Evolutionary conservation across 2,888 invertebrate species (phyloP).

Genomic region (Scaptodrosophila latifasciaeformis): DNA sequence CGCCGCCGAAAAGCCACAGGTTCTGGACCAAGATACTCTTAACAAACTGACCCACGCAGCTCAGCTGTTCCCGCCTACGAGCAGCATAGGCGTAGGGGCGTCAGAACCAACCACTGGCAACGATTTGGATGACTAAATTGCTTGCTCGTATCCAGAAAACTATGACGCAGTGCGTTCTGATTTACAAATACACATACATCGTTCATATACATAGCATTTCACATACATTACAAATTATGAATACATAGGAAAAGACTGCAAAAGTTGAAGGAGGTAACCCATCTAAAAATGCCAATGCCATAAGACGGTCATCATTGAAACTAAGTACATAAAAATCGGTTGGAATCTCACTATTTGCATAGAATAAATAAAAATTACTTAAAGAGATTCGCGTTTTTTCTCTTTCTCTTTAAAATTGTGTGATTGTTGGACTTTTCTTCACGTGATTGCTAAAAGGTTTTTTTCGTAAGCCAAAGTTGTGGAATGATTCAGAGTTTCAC

Average conservation of each 20-base stretch:
- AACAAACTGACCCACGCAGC: slow-evolving; percentile 59
- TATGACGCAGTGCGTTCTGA: slow-evolving; percentile 56
- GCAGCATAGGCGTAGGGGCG: slow-evolving; percentile 14
- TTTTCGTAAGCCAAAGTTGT: too few species aligned
- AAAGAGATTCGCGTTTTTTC: too few species aligned
- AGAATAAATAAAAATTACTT: too few species aligned
- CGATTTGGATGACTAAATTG: slow-evolving; percentile 5
- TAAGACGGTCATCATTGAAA: slow-evolving; percentile 39
- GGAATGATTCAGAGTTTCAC: too few species aligned
- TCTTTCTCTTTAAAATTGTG: too few species aligned
- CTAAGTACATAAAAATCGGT: too few species aligned
- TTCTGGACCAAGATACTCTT: slow-evolving; percentile 57
- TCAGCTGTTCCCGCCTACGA: slow-evolving; percentile 51
- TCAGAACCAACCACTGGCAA: slow-evolving; percentile 36
- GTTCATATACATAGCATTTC: slow-evolving; percentile 13
- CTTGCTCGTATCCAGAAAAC: too few species aligned
- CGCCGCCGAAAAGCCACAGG: slow-evolving; percentile 56
- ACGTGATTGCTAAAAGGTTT: slow-evolving; percentile 36
- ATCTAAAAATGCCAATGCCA: too few species aligned
- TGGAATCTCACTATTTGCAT: slow-evolving; percentile 43
- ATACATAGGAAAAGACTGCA: slow-evolving; percentile 59
- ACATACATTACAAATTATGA: slow-evolving; percentile 15
- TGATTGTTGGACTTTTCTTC: too few species aligned
- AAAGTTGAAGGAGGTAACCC: slow-evolving; percentile 30
- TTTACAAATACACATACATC: slow-evolving; percentile 11